Evolutionary conservation across 53 echinoderm and acorn worm species (phyloP), one percentile per base, ranked within the genome.

Genomic region (Actinopyga echinites): DNA sequence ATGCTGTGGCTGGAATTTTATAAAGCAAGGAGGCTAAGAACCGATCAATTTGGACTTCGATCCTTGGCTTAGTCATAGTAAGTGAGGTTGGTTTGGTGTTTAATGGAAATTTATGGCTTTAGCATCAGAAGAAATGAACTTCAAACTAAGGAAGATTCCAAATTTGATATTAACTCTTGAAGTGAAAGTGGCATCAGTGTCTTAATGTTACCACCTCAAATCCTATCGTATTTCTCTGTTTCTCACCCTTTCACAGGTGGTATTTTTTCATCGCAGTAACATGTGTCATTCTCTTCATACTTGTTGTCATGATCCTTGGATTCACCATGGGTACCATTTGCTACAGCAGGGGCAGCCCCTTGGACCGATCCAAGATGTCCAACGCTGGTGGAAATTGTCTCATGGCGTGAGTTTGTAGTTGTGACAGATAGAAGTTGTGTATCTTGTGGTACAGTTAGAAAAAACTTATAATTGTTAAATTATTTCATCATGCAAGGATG

Each of bases 361-460:
- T 73, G 33, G 97, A 96, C 24, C 56, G 99, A 20, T 87, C 99
- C 0, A 75, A 87, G 28, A 89, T 92, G 86, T 99, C 95, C 24
- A 99, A 94, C 62, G 89, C 91, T 15, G 97, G 93, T 17, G 97
- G 97, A 4, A 96, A 96, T 44, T 89, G 93, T 42, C 91, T 99
- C 31, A 95, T 99, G 56, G 89, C 89, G 95, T 99, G 83, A 92
- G 94, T 94, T 86, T 49, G 53, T 13, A 25, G 2, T 29, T 79
- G 12, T 44, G 15, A 21, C 43, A 49, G 3, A 25, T 69, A 8
- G 23, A 26, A 26, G 0, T 26, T 34, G 15, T 60, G 7, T 11
- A 25, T 6, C 15, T 24, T 62, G 13, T 8, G 19, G 31, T 30
- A 62, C 1, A 24, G 28, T 5, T 62, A 25, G 31, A 62, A 62